A percentile compares a stretch with the other conserved stretches of the same genome.
Evolutionary conservation across 2,888 invertebrate species (phyloP).

Genomic region (Sycophila texana): DNA sequence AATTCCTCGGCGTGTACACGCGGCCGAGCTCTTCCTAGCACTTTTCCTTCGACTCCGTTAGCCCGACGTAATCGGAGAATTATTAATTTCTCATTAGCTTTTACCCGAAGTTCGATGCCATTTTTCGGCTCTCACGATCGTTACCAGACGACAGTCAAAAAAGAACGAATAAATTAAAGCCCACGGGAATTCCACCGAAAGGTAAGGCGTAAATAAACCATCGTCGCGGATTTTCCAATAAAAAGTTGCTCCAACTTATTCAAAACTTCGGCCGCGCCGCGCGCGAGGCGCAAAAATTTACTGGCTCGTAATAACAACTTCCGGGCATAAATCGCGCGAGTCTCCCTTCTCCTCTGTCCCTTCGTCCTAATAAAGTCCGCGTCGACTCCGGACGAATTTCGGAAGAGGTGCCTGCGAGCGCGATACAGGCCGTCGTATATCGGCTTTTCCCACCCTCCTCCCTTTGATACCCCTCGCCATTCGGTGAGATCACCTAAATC

Average conservation of each 20-base stretch:
- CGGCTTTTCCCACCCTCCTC: constrained; percentile 57
- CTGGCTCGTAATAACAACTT: constrained; percentile 54
- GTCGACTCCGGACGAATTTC: constrained; percentile 68
- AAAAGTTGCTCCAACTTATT: constrained; percentile 34
- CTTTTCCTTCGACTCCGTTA: constrained; percentile 16
- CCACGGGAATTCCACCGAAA: too few species aligned
- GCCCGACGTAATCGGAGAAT: constrained; percentile 44
- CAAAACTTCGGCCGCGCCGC: constrained; percentile 31
- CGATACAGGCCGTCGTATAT: constrained; percentile 61
- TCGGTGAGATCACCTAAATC: constrained; percentile 68
- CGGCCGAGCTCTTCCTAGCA: constrained; percentile 5
- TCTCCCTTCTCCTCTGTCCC: constrained; percentile 18
- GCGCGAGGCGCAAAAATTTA: constrained; percentile 38
- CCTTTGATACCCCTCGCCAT: constrained; percentile 27
- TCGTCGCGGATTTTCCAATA: constrained; percentile 15
- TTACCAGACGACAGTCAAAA: background rate
- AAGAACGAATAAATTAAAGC: too few species aligned
- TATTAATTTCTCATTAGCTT: constrained; percentile 49
- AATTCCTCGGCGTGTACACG: constrained; percentile 29
- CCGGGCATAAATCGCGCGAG: constrained; percentile 50
- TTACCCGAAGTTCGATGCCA: background rate
- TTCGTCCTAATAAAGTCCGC: constrained; percentile 65
- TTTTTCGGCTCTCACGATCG: constrained; percentile 19
- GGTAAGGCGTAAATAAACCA: background rate
- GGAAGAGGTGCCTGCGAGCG: constrained; percentile 62